Base-by-base conservation (phyloP, 2,797 vertebrate species). In the Syndactyla subalaris region DNA sequence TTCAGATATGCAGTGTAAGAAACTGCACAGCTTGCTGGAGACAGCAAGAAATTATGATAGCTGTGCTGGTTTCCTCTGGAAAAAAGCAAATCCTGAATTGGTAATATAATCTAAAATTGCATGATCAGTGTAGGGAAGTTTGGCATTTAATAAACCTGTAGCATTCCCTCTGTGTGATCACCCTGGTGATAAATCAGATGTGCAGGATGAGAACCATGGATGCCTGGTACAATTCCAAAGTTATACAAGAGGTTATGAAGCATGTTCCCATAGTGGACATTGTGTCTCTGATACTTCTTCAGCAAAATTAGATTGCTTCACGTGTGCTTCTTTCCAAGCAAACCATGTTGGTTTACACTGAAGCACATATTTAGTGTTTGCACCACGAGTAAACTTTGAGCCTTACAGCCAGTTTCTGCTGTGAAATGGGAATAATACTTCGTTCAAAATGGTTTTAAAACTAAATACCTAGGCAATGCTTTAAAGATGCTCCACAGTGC, bases 231-330 rank as follows among this genome's bases (percentile, higher is more conserved):
- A 21, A 2, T 49, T 84, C 67, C 10, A 1, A 7, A 52, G 65
- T 5, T 27, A 12, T 20, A 14, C 6, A 3, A 66, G 18, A 34
- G 48, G 32, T 65, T 63, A 10, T 22, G 51, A 23, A 67, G 29
- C 14, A 3, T 7, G 6, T 71, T 34, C 29, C 4, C 8, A 0
- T 8, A 32, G 62, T 15, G 27, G 48, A 10, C 4, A 0, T 9
- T 32, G n/a, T 1, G 1, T 51, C 74, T 62, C 32, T 48, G 46
- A 8, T 36, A 4, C 29, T 72, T 77, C 17, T 54, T 89, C 55
- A 87, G 74, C 55, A 63, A 6, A 41, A 32, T 68, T 46, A 82
- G 20, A 13, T 45, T 48, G 45, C 21, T 91, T 71, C 51, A 6
- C 1, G 0, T 8, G 4, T 71, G 32, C 65, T 77, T 46, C 51